Evolutionary conservation across 2,888 invertebrate species (phyloP).

Genomic region (Pterobdella sp.): DNA sequence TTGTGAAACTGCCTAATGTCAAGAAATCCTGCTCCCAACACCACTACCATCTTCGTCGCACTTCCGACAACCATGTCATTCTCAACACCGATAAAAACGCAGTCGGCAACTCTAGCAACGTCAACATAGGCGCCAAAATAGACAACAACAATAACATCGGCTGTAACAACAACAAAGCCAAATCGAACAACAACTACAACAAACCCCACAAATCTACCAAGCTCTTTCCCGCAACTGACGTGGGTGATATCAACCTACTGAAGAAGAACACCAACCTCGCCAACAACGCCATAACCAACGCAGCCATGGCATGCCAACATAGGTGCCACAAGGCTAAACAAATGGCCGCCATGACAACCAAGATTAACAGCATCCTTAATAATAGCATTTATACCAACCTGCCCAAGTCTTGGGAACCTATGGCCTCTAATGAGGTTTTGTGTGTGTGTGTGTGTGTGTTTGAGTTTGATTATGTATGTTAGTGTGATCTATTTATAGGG

Average conservation of each 20-base stretch:
- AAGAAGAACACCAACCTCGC: not conserved
- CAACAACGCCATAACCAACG: not conserved
- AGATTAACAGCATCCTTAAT: too few species aligned
- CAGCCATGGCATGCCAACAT: too few species aligned
- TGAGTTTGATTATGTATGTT: not conserved
- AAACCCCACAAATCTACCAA: not conserved
- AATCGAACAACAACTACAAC: not conserved
- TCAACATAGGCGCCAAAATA: not conserved
- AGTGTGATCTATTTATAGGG: not conserved
- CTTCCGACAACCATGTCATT: not conserved
- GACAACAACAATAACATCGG: constrained; percentile 7
- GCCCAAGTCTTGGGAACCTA: constrained; percentile 41
- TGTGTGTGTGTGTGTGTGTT: not conserved
- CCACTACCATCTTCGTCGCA: not conserved
- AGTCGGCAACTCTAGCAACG: too few species aligned
- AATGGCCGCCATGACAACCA: too few species aligned
- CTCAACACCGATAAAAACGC: not conserved
- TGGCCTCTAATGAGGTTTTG: constrained; percentile 28
- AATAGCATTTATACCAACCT: constrained; percentile 29
- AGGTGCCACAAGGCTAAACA: too few species aligned
- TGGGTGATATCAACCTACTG: too few species aligned
- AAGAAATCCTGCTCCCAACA: not conserved
- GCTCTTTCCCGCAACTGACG: too few species aligned
- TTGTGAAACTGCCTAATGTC: not conserved
- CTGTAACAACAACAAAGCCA: not conserved